These are phyloP conservation scores for Barnardius zonarius DNA, from an alignment of 2,113 vertebrate species.

Conservation along the genomic window DNA sequence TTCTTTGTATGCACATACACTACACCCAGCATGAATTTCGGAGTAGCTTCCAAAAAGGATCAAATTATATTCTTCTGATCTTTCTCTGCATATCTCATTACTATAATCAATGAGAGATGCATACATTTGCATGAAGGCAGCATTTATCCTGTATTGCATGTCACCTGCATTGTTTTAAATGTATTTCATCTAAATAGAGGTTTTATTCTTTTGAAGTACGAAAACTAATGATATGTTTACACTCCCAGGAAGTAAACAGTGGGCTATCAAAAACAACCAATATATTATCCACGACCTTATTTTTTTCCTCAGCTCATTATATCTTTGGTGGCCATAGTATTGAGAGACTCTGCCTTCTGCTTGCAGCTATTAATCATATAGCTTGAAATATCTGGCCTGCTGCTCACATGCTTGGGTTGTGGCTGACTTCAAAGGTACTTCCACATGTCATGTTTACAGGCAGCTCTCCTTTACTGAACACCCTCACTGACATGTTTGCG, in stretches of 20 bases:
- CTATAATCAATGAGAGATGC: neutral
- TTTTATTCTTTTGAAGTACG: slow-evolving; percentile 24
- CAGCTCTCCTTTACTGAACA: slow-evolving; percentile 10
- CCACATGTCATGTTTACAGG: neutral
- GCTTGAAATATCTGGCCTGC: neutral
- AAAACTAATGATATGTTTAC: slow-evolving; percentile 25
- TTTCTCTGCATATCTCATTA: neutral
- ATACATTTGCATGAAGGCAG: neutral
- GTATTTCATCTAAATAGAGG: neutral
- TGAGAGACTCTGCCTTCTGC: neutral
- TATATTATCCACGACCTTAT: neutral
- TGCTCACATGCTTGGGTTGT: neutral
- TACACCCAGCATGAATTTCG: neutral
- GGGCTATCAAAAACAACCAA: neutral
- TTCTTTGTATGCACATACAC: neutral
- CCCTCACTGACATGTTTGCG: slow-evolving; percentile 9
- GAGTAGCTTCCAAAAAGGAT: neutral
- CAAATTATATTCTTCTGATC: neutral
- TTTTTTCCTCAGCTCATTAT: neutral
- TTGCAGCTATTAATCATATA: neutral
- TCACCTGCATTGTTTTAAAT: slow-evolving; percentile 13
- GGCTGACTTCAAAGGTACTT: slow-evolving; percentile 46
- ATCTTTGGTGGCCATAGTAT: neutral
- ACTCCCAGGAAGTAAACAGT: neutral
- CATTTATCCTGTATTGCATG: neutral